Percentiles rank a stretch among this genome's conserved stretches.
phyloP scores from a whole-genome alignment of 2,888 invertebrate species.

The Meta bourneti region DNA sequence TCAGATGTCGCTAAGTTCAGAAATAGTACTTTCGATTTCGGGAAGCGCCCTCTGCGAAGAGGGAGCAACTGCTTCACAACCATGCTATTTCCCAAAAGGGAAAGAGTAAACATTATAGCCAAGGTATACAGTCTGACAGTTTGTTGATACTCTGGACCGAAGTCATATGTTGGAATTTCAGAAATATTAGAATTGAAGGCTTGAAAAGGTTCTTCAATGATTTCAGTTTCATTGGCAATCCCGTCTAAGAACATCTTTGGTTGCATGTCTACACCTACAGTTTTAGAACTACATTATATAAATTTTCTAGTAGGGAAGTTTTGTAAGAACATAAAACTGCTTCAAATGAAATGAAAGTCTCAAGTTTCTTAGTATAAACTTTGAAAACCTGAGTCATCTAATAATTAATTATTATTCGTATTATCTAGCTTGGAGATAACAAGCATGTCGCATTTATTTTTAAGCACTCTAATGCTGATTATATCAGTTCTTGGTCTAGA shows the following conservation, averaged over 20 bases:
- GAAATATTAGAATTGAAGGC: conserved; percentile 8
- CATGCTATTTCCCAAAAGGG: conserved; percentile 62
- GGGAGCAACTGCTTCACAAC: conserved; percentile 52
- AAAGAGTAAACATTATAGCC: conserved; percentile 59
- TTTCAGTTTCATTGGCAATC: conserved; percentile 5
- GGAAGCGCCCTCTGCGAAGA: conserved; percentile 42
- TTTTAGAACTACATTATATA: no score
- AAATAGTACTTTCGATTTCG: conserved; percentile 72
- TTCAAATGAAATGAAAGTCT: no score
- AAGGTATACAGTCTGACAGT: conserved; percentile 50
- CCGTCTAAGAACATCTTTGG: conserved; percentile 9
- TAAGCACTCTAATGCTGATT: no score
- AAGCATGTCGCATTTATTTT: no score
- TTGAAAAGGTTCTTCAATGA: not conserved
- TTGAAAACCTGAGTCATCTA: no score
- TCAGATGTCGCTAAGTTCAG: conserved; percentile 72
- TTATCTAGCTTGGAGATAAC: no score
- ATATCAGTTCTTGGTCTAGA: no score
- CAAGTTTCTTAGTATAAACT: no score
- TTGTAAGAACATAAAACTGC: no score
- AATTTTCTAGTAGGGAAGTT: no score
- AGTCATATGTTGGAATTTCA: conserved; percentile 33
- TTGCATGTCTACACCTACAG: not conserved
- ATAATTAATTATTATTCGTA: no score
- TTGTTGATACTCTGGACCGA: conserved; percentile 73